These are phyloP conservation scores for Chrysemys picta DNA, from an alignment of 2,113 vertebrate species.

Conservation along the genomic window DNA sequence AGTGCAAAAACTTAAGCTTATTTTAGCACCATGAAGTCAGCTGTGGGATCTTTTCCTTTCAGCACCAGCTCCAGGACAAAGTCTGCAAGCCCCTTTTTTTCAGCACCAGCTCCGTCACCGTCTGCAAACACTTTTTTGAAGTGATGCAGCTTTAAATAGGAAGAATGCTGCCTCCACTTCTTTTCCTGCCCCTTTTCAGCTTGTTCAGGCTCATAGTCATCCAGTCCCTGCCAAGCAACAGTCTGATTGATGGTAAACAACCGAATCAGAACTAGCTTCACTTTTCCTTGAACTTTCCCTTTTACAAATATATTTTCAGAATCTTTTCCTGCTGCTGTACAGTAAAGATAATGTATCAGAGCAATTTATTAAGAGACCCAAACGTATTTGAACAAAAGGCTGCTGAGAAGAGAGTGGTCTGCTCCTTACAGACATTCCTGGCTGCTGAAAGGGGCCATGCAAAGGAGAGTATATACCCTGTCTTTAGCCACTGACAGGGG, in stretches of 20 bases:
- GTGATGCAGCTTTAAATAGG: conserved; percentile 88
- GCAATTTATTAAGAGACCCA: conserved; percentile 17
- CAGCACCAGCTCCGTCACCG: conserved; percentile 77
- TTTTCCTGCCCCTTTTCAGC: conserved; percentile 87
- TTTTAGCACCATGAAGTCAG: conserved; percentile 82
- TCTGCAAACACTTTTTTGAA: conserved; percentile 79
- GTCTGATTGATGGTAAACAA: conserved; percentile 88
- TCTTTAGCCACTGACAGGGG: conserved; percentile 44
- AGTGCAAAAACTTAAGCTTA: conserved; percentile 60
- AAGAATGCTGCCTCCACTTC: conserved; percentile 86
- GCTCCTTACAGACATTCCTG: conserved; percentile 3
- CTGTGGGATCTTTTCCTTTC: conserved; percentile 55
- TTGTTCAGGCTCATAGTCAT: conserved; percentile 81
- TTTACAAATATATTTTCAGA: conserved; percentile 25
- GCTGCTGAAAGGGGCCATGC: not conserved
- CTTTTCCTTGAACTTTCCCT: conserved; percentile 71
- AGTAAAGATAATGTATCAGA: not conserved
- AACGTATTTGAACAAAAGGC: conserved; percentile 19
- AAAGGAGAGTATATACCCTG: conserved; percentile 14
- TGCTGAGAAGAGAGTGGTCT: conserved; percentile 19
- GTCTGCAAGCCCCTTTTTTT: conserved; percentile 64
- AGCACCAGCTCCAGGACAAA: conserved; percentile 76
- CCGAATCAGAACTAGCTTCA: conserved; percentile 79
- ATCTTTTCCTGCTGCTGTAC: conserved; percentile 42
- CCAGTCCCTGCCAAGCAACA: conserved; percentile 85